Base-by-base conservation (phyloP, 1,140 invertebrate genomes). In the Bombus pyrosoma region DNA sequence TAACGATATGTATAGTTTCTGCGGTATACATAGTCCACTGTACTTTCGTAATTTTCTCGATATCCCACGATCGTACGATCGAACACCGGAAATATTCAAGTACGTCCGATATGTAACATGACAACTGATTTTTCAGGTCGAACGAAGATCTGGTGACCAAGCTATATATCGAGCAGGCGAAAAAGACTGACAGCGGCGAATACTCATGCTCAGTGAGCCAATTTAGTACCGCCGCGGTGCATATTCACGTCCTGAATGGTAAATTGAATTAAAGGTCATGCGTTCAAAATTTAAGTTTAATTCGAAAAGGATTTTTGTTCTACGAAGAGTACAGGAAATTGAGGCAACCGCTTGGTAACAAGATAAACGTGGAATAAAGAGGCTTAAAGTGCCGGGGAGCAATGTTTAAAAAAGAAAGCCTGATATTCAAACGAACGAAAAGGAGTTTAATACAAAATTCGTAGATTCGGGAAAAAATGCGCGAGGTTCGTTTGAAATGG, bases 231-330 rank as follows among this genome's bases (percentile, higher is more conserved):
- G 91, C 92, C 39, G 80, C 93, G 25, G 94, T 94, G 71, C 90
- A 95, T 83, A 93, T 95, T 90, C 94, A 95, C 78, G 94, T 95
- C 75, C 91, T 95, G 62, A 95, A 95, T 86, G 95, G 95, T 95
- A 91, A 92, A 86, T 91, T 87, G 77, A 73, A 81, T 86, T 74
- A 43, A 81, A 73, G 34, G 15, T 81, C 25, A 37, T 25, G 32
- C 34, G 15, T 28, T 76, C 5, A 32, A 32, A 43, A 22, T 73
- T 43, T 32, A 18, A 32, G 3, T 22, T 43, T 13, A 10, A 73
- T 73, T 43, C 9, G 0, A 6, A 41, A 22, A 28, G 18, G 1
- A n/a, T 41, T 15, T n/a, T 28, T n/a, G 2, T n/a, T 15, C 15
- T 9, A 41, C 18, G 9, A 68, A 3, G 18, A 22, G 32, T 22